Percentiles rank a stretch among this genome's conserved stretches.
These are phyloP conservation scores for Heliothis virescens DNA, from an alignment of 1,140 invertebrate genomes.

Conservation along the genomic window DNA sequence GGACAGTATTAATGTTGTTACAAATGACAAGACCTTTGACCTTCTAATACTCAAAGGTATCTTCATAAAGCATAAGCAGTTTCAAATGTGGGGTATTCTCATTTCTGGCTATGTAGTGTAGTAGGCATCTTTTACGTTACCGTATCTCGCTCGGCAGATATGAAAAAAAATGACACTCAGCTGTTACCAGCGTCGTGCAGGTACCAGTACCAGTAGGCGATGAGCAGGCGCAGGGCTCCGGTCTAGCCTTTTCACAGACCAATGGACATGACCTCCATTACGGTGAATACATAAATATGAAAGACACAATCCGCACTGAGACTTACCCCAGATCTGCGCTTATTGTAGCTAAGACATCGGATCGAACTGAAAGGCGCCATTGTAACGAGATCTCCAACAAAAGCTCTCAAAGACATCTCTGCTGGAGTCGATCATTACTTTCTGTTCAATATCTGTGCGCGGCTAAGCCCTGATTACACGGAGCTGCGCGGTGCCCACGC, in stretches of 20 bases:
- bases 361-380: conserved; percentile 16
- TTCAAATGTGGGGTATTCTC: too few species aligned
- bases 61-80: too few species aligned
- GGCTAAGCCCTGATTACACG: neutral
- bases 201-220: too few species aligned
- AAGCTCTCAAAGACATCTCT: neutral
- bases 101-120: too few species aligned
- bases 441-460: neutral
- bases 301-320: neutral
- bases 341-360: conserved; percentile 6
- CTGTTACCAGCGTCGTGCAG: too few species aligned
- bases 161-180: too few species aligned
- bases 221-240: neutral
- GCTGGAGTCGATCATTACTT: neutral
- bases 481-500: too few species aligned
- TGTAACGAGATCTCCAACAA: conserved; percentile 19
- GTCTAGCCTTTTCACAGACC: neutral
- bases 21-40: too few species aligned
- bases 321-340: conserved; percentile 3
- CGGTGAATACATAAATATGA: neutral
- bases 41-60: too few species aligned
- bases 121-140: too few species aligned
- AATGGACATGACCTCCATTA: neutral
- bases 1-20: too few species aligned
- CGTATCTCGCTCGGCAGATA: too few species aligned